Conservation (phyloP, 1,140 invertebrate species). For the Drosophila baimaii region DNA sequence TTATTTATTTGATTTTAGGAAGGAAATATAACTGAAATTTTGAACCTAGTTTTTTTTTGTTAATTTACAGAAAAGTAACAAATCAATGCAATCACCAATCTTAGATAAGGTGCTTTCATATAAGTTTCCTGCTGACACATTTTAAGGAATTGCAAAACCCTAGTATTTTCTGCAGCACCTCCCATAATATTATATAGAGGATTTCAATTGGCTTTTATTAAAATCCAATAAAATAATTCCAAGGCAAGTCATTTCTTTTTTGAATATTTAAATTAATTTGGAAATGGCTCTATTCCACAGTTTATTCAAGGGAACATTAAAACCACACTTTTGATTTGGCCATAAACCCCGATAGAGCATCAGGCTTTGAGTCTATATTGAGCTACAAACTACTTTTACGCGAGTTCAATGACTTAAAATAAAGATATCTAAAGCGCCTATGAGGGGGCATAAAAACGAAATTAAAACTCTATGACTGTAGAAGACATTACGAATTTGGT, state of each 20-base stretch:
- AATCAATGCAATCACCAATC: too few species aligned
- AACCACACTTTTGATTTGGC: background rate
- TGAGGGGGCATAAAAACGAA: background rate
- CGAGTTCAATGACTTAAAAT: slow-evolving; percentile 1
- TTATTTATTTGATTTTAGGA: too few species aligned
- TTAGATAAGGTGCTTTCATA: too few species aligned
- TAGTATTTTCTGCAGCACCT: too few species aligned
- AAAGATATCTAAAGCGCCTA: background rate
- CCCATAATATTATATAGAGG: too few species aligned
- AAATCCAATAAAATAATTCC: too few species aligned
- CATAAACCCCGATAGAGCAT: background rate
- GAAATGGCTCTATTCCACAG: background rate
- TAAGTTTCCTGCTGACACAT: too few species aligned
- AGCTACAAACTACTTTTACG: background rate
- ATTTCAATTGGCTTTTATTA: too few species aligned
- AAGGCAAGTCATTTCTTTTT: background rate
- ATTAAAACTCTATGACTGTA: background rate
- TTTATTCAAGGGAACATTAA: background rate
- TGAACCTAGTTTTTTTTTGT: too few species aligned
- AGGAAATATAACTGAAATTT: too few species aligned
- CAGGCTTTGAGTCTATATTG: background rate
- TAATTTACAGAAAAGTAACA: too few species aligned
- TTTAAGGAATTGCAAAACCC: too few species aligned
- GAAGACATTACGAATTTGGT: background rate
- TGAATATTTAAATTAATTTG: background rate